Evolutionary conservation across 2,113 vertebrate species (phyloP).

Genomic region (Hippocampus zosterae): DNA sequence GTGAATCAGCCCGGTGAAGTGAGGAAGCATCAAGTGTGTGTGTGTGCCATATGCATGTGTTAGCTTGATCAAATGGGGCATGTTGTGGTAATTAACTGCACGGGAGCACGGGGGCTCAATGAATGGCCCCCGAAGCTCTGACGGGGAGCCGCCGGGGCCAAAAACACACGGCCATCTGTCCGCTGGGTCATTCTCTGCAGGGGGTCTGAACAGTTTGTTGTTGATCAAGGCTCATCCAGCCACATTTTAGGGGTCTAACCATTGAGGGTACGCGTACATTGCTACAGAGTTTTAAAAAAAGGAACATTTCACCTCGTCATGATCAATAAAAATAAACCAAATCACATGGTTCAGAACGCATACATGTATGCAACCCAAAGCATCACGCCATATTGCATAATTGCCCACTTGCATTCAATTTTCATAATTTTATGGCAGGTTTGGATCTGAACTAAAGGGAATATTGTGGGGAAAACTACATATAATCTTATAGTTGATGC

Average conservation of each 20-base stretch:
- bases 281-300: no score
- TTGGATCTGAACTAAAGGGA: background rate
- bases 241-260: slow-evolving; percentile 33
- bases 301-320: no score
- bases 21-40: slow-evolving; percentile 13
- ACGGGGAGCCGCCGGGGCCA: slow-evolving; percentile 32
- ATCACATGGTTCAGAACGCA: no score
- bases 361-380: no score
- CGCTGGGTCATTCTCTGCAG: slow-evolving; percentile 37
- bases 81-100: background rate
- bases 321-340: no score
- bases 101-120: slow-evolving; percentile 6
- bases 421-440: background rate
- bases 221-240: slow-evolving; percentile 38
- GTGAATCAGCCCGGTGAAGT: slow-evolving; percentile 15
- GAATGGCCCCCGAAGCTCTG: slow-evolving; percentile 30
- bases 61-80: background rate
- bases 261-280: background rate
- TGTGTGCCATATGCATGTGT: slow-evolving; percentile 1
- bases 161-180: slow-evolving; percentile 67
- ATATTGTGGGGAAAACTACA: no score
- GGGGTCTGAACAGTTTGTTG: slow-evolving; percentile 55
- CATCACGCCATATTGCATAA: background rate
- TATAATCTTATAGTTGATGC: no score
- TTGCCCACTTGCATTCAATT: no score